Evolutionary conservation across 1,140 invertebrate genomes (phyloP).

Genomic region (Drosophila pallidifrons): DNA sequence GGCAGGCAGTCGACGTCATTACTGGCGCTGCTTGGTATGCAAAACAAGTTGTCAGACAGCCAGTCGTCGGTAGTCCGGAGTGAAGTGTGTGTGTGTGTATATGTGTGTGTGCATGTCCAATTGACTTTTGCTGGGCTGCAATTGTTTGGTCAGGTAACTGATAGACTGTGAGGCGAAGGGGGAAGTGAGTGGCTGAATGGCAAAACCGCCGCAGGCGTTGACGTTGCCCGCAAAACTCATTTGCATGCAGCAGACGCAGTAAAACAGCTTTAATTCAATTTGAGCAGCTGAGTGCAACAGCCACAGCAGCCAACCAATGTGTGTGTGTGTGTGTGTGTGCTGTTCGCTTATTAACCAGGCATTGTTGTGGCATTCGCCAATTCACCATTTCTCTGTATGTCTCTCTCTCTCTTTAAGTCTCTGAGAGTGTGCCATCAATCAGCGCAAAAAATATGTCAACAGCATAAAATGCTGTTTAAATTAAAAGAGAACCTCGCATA

Average conservation of each 20-base stretch:
- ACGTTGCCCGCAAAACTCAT: conserved; percentile 57
- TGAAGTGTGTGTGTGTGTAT: conserved; percentile 35
- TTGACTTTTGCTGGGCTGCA: conserved; percentile 71
- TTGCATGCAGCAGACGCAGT: conserved; percentile 72
- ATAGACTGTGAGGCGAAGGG: conserved; percentile 13
- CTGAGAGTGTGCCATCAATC: conserved; percentile 36
- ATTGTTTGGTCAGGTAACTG: conserved; percentile 69
- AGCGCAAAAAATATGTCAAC: conserved; percentile 66
- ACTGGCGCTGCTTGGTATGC: conserved; percentile 67
- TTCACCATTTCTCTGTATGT: conserved; percentile 7
- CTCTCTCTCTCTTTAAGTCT: not conserved
- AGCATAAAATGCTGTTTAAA: conserved; percentile 50
- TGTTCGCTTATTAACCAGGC: conserved; percentile 44
- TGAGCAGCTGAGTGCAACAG: conserved; percentile 43
- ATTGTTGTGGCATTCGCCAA: conserved; percentile 32
- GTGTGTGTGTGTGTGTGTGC: conserved; percentile 1
- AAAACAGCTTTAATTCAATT: conserved; percentile 80
- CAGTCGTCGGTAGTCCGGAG: conserved; percentile 29
- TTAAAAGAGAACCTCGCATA: conserved; percentile 54
- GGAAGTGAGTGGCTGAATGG: conserved; percentile 4
- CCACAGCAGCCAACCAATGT: conserved; percentile 13
- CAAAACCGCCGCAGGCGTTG: conserved; percentile 55
- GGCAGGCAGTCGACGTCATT: conserved; percentile 54
- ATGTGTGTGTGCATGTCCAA: conserved; percentile 57
- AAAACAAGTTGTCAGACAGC: conserved; percentile 65